Percentiles rank a stretch among this genome's conserved stretches.
Conservation (phyloP, 2,888 invertebrate species). For the Arrhopalites spinosus region DNA sequence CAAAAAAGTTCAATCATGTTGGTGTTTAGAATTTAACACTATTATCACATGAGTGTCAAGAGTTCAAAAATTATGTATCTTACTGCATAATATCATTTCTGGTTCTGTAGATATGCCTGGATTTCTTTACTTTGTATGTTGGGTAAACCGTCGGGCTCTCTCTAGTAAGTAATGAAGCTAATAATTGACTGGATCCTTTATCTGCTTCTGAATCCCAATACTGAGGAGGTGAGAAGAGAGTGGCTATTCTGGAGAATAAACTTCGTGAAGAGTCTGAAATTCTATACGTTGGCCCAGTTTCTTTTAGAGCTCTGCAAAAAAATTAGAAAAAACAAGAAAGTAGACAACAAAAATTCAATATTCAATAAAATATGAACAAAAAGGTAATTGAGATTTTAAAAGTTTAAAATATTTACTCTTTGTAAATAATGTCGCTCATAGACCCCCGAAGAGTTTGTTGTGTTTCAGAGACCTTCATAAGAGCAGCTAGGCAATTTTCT, state of each 20-base stretch:
- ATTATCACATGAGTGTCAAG: too few species aligned
- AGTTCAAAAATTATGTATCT: too few species aligned
- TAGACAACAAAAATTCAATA: too few species aligned
- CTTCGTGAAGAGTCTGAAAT: constrained; percentile 58
- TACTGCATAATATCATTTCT: constrained; percentile 60
- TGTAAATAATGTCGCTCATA: constrained; percentile 32
- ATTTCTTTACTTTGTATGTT: constrained; percentile 58
- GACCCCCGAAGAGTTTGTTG: constrained; percentile 46
- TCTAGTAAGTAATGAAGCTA: constrained; percentile 61
- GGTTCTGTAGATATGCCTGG: constrained; percentile 58
- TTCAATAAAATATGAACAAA: too few species aligned
- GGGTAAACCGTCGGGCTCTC: constrained; percentile 61
- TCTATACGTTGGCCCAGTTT: constrained; percentile 59
- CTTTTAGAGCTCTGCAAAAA: constrained; percentile 49
- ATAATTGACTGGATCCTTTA: constrained; percentile 52
- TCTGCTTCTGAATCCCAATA: constrained; percentile 57
- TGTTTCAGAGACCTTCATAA: constrained; percentile 59
- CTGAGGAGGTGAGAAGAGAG: constrained; percentile 60
- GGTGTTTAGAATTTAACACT: too few species aligned
- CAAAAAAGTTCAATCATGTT: constrained; percentile 8
- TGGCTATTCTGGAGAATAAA: constrained; percentile 61
- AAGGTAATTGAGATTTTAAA: too few species aligned
- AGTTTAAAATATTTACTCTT: constrained; percentile 52
- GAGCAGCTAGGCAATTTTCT: constrained; percentile 57
- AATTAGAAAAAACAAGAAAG: too few species aligned